Evolutionary conservation across 2,797 vertebrate species (phyloP).

Genomic region (Petrocephalus sullivani): DNA sequence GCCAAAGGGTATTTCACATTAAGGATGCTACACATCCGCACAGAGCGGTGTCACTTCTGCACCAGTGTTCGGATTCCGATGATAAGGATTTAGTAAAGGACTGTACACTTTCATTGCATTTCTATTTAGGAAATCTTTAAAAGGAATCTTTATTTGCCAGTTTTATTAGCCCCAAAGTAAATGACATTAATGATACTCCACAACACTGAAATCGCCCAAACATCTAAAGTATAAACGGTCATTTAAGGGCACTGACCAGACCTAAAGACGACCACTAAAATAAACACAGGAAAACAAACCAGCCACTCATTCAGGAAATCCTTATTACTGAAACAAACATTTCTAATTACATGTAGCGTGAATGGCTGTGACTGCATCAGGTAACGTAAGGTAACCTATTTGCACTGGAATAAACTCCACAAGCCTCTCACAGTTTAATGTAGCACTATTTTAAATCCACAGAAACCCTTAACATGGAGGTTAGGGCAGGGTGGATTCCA

Average conservation of each 20-base stretch:
- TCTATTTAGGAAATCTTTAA: background rate
- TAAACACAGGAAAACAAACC: background rate
- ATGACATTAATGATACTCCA: too few relatives aligned
- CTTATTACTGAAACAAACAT: background rate
- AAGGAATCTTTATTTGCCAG: background rate
- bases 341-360: background rate
- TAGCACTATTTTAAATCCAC: background rate
- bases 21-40: background rate
- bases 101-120: background rate
- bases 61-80: background rate
- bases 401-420: background rate
- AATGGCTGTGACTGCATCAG: background rate
- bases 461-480: background rate
- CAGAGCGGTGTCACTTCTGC: background rate
- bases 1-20: background rate
- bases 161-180: background rate
- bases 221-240: background rate
- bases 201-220: background rate
- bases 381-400: background rate
- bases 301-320: background rate
- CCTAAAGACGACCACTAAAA: background rate
- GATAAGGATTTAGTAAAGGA: background rate
- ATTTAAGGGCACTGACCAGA: background rate
- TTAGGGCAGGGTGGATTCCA: background rate
- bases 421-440: background rate